Percentiles rank a stretch among this genome's conserved stretches.
Evolutionary conservation across 2,797 vertebrate species (phyloP).

Genomic region (Leucoraja ocellata): DNA sequence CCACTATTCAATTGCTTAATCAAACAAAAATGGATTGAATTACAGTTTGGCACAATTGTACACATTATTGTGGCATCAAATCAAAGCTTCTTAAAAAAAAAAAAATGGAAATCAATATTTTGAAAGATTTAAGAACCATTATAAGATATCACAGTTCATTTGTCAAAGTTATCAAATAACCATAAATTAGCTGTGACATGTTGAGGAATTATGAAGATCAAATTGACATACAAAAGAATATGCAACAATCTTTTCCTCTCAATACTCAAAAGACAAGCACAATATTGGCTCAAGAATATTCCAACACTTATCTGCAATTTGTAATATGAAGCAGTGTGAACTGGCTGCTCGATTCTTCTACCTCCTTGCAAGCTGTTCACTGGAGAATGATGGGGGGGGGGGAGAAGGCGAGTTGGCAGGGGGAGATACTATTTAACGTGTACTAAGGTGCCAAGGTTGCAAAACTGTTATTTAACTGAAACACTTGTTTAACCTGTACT

Average conservation of each 20-base stretch:
- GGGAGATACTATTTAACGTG: no score
- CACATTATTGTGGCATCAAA: slow-evolving; percentile 54
- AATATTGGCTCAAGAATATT: background rate
- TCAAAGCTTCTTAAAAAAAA: slow-evolving; percentile 42
- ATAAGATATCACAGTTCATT: slow-evolving; percentile 29
- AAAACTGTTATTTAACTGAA: no score
- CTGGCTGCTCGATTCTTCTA: background rate
- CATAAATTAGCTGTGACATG: background rate
- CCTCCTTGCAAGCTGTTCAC: background rate
- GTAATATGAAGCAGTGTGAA: background rate
- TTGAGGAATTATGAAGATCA: slow-evolving; percentile 12
- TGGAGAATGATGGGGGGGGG: no score
- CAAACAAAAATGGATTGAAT: slow-evolving; percentile 46
- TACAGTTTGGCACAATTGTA: slow-evolving; percentile 60
- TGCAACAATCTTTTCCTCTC: background rate
- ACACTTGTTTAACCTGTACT: no score
- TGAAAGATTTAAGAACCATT: background rate
- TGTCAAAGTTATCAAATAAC: slow-evolving; percentile 11
- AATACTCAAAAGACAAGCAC: background rate
- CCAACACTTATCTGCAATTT: background rate
- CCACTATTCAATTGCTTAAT: slow-evolving; percentile 42
- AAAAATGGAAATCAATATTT: slow-evolving; percentile 43
- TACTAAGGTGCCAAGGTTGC: no score
- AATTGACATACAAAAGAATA: background rate
- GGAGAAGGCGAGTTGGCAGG: no score